Base-by-base conservation (phyloP, 2,797 vertebrate genomes). In the Sebastiscus albofasciatus region DNA sequence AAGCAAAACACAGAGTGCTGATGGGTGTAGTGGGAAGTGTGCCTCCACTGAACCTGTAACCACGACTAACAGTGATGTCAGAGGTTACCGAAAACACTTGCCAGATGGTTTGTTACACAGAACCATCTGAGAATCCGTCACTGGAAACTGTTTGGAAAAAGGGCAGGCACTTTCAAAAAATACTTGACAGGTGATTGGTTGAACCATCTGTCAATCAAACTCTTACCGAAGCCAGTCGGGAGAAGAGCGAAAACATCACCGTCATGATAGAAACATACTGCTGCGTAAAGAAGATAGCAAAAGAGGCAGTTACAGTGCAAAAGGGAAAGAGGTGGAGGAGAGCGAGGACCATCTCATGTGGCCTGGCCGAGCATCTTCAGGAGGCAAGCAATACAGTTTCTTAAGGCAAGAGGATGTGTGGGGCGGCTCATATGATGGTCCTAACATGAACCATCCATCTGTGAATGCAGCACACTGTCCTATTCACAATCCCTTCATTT, bases 361-460 rank as follows among this genome's bases (percentile, higher is more conserved):
- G 78, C 62, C 66, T 26, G 73, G 66, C 27, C 4, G 8, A 80
- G 76, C 78, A 59, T 84, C 36, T 69, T 87, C 54, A 68, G 56
- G 56, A 76, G 36, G 77, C 75, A 79, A 78, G 11, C 79, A 60
- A 72, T 87, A 80, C 39, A 8, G 8, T 67, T 74, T 76, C 75
- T 86, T 46, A 46, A 78, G 80, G 84, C 80, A 42, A 65, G 22
- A 55, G 11, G 42, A 22, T 61, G 26, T 33, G 72, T 20, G 27
- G 27, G 61, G 77, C 26, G 6, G 68, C 66, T 83, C 81, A 52
- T 79, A 72, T 72, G 62, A 72, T 72, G 62, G 58, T 64, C 79
- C 72, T 34, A n/a, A 85, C 49, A 72, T 64, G 67, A 88, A 86
- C 49, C 67, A 76, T 80, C 79, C 79, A 86, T 84, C 66, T 69